These are phyloP conservation scores for Nycteola revayana DNA, from an alignment of 2,888 invertebrate genomes.

Conservation along the genomic window DNA sequence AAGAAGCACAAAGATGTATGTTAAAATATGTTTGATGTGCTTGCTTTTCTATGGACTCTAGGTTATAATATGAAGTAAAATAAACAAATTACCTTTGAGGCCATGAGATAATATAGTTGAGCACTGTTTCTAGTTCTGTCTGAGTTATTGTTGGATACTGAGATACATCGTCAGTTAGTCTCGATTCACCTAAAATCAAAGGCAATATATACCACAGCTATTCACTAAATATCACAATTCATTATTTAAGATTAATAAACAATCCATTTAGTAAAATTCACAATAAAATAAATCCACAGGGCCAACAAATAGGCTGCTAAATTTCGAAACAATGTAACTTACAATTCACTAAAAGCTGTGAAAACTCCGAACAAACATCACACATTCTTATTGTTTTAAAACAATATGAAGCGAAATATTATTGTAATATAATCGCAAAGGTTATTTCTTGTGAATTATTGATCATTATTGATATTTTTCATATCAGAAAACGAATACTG, in stretches of 20 bases:
- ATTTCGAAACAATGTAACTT: slow-evolving; percentile 79
- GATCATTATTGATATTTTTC: slow-evolving; percentile 79
- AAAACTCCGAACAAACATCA: slow-evolving; percentile 97
- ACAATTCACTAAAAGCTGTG: slow-evolving; percentile 91
- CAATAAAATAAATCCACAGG: slow-evolving; percentile 30
- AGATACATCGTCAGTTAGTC: slow-evolving; percentile 88
- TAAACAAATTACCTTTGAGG: slow-evolving; percentile 86
- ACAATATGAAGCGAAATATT: slow-evolving; percentile 64
- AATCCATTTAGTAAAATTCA: slow-evolving; percentile 20
- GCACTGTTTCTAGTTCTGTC: slow-evolving; percentile 91
- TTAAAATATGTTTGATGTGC: too few relatives aligned
- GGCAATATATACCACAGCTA: slow-evolving; percentile 10
- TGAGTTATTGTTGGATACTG: slow-evolving; percentile 88
- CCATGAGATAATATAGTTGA: slow-evolving; percentile 94
- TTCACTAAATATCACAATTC: slow-evolving; percentile 9
- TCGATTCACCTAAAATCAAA: slow-evolving; percentile 87
- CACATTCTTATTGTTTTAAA: slow-evolving; percentile 86
- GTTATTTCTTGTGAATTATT: slow-evolving; percentile 58
- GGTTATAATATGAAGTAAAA: slow-evolving; percentile 6
- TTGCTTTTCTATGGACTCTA: slow-evolving; percentile 6
- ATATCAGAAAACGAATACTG: slow-evolving; percentile 75
- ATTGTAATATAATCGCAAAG: slow-evolving; percentile 68
- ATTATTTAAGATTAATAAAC: slow-evolving; percentile 1
- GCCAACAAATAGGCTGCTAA: slow-evolving; percentile 48
- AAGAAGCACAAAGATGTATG: too few relatives aligned